Conservation (phyloP, 2,113 vertebrate species). For the Cromileptes altivelis region DNA sequence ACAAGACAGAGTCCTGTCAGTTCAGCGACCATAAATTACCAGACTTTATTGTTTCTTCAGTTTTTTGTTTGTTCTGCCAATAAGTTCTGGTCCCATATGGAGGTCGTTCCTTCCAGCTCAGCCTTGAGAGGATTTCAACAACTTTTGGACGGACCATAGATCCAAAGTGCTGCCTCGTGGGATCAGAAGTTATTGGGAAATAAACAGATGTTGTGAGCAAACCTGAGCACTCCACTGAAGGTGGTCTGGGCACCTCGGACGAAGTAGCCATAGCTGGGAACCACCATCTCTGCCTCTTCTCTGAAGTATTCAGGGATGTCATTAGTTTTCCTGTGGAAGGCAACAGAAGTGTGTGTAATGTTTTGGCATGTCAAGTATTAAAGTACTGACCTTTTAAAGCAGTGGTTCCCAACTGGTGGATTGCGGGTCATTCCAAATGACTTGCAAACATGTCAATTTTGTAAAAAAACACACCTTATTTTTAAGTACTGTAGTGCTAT, state of each 20-base stretch:
- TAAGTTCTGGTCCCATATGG: not conserved
- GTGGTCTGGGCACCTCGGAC: constrained; percentile 96
- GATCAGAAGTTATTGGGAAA: not conserved
- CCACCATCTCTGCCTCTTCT: constrained; percentile 94
- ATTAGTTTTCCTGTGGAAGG: constrained; percentile 88
- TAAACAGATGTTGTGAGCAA: constrained; percentile 35
- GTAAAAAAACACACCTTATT: too few species aligned
- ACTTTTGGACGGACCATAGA: not conserved
- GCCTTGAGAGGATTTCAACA: not conserved
- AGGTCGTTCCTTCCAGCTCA: not conserved
- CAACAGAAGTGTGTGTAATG: not conserved
- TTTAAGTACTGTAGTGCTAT: too few species aligned
- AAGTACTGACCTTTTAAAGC: not conserved
- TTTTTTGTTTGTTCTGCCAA: not conserved
- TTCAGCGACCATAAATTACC: not conserved
- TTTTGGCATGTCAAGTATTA: not conserved
- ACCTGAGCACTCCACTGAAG: constrained; percentile 96
- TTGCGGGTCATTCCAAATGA: too few species aligned
- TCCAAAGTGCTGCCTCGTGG: not conserved
- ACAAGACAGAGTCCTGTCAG: constrained; percentile 54
- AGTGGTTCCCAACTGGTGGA: too few species aligned
- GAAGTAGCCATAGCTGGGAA: constrained; percentile 93
- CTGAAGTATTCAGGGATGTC: constrained; percentile 90
- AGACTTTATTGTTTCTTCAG: not conserved
- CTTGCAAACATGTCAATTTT: too few species aligned